Conservation (phyloP, 2,888 invertebrate species). For the Yponomeuta malinellus region DNA sequence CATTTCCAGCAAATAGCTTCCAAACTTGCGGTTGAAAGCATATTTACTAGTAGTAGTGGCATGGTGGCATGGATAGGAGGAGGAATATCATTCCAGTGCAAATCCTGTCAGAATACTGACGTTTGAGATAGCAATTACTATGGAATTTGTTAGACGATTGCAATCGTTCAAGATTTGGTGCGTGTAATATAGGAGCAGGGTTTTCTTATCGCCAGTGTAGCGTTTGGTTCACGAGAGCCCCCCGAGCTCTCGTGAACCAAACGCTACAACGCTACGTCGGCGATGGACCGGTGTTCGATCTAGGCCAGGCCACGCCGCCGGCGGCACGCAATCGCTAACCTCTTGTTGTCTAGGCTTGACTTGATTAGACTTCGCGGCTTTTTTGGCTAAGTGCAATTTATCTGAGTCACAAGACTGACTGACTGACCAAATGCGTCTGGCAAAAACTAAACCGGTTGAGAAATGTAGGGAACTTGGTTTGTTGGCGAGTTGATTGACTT, state of each 20-base stretch:
- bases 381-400: slow-evolving; percentile 1
- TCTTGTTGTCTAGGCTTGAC: not conserved
- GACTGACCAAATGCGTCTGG: not conserved
- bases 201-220: not conserved
- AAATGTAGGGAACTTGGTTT: not conserved
- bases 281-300: slow-evolving; percentile 10
- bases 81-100: too few species aligned
- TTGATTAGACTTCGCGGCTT: not conserved
- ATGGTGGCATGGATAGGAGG: too few species aligned
- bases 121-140: too few species aligned
- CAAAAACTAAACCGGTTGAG: not conserved
- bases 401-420: too few species aligned
- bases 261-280: not conserved
- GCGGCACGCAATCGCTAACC: slow-evolving; percentile 12
- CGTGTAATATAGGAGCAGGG: not conserved
- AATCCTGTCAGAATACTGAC: too few species aligned
- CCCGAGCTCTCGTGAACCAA: not conserved
- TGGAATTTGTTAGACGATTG: too few species aligned
- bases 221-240: not conserved
- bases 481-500: not conserved
- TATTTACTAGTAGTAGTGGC: too few species aligned
- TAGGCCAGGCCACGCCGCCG: slow-evolving; percentile 12
- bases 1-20: too few species aligned
- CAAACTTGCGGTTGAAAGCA: too few species aligned
- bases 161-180: not conserved